Evolutionary conservation across 2,888 invertebrate species (phyloP).

Genomic region (Chloroclysta siterata): DNA sequence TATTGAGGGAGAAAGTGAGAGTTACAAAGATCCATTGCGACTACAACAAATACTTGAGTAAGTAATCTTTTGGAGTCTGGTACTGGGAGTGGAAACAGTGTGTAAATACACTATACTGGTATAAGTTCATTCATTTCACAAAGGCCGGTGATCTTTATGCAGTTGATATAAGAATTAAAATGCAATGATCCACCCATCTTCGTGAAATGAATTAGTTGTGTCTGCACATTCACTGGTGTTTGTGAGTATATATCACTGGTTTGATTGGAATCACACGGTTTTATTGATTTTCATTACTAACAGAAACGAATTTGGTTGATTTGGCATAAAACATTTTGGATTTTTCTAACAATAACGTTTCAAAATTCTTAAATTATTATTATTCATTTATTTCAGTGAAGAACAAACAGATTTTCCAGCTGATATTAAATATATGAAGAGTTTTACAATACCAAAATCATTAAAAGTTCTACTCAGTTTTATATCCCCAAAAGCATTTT

Average conservation of each 20-base stretch:
- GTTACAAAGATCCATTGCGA: neutral
- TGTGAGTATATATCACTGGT: slow-evolving; percentile 33
- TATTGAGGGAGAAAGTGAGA: neutral
- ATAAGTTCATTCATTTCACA: neutral
- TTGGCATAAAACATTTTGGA: slow-evolving; percentile 32
- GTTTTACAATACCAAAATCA: no score
- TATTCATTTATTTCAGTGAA: neutral
- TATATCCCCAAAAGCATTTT: no score
- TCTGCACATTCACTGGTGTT: slow-evolving; percentile 23
- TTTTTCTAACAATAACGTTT: slow-evolving; percentile 41
- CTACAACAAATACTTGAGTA: neutral
- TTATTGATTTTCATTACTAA: slow-evolving; percentile 37
- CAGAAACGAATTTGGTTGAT: slow-evolving; percentile 31
- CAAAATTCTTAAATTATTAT: slow-evolving; percentile 38
- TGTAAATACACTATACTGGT: neutral
- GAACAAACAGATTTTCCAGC: no score
- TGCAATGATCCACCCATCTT: neutral
- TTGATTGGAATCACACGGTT: slow-evolving; percentile 26
- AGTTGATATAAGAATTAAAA: neutral
- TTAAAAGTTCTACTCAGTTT: no score
- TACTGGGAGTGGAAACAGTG: neutral
- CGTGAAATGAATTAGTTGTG: slow-evolving; percentile 28
- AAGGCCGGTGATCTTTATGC: neutral
- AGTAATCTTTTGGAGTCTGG: neutral
- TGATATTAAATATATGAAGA: no score